These are phyloP conservation scores for Helicolenus hilgendorfi DNA, from an alignment of 2,797 vertebrate species.

Conservation along the genomic window DNA sequence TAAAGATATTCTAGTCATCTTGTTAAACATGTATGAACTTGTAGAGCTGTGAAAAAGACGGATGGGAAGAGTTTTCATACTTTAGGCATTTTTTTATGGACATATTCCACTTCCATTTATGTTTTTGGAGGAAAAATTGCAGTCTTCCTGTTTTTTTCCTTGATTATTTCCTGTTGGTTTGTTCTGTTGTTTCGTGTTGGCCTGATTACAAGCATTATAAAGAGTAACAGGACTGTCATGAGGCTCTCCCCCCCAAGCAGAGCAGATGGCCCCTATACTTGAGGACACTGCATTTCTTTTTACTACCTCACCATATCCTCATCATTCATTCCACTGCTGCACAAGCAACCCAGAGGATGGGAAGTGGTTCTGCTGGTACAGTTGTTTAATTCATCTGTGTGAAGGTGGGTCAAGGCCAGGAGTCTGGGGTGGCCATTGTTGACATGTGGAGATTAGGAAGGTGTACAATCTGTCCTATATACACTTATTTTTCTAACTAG, in stretches of 20 bases:
- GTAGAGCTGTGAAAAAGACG: background rate
- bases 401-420: background rate
- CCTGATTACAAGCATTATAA: slow-evolving; percentile 34
- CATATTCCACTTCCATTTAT: background rate
- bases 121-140: slow-evolving; percentile 33
- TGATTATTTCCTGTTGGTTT: slow-evolving; percentile 51
- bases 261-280: slow-evolving; percentile 34
- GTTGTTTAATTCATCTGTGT: slow-evolving; percentile 17
- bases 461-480: background rate
- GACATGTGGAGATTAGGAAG: background rate
- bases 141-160: slow-evolving; percentile 52
- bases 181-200: background rate
- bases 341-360: slow-evolving; percentile 37
- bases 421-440: background rate
- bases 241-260: background rate
- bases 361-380: slow-evolving; percentile 30
- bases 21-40: background rate
- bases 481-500: background rate
- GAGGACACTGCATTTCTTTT: slow-evolving; percentile 43
- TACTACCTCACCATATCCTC: background rate
- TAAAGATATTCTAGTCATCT: background rate
- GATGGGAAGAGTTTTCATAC: background rate
- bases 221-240: background rate
- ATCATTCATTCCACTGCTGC: slow-evolving; percentile 22
- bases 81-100: background rate